phyloP scores from a whole-genome alignment of 2,797 vertebrate species.

The Mormyrus hasselquistii region DNA sequence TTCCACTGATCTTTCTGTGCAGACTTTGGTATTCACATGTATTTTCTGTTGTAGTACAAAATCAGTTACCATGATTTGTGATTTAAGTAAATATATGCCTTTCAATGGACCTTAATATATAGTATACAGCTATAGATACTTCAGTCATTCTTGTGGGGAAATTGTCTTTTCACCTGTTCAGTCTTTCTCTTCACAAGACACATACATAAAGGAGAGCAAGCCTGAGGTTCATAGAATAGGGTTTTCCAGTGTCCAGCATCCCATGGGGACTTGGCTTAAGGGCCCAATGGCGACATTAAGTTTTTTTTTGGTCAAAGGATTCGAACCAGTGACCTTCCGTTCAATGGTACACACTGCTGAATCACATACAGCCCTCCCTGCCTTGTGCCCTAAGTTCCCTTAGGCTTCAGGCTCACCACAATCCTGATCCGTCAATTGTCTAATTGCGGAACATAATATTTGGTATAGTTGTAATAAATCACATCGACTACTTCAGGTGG shows the following conservation, averaged over 20 bases:
- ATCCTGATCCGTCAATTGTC: background rate
- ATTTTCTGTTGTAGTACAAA: background rate
- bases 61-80: too few species aligned
- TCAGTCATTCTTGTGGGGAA: background rate
- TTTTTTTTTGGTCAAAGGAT: background rate
- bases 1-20: background rate
- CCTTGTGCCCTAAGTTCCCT: background rate
- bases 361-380: background rate
- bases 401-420: background rate
- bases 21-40: background rate
- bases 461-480: background rate
- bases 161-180: background rate
- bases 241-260: background rate
- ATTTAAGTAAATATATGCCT: background rate
- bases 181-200: background rate
- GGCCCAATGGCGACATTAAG: background rate
- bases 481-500: background rate
- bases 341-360: background rate
- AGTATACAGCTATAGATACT: background rate
- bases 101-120: background rate
- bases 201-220: background rate
- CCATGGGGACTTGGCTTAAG: background rate
- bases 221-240: background rate
- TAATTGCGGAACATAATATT: background rate
- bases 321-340: background rate